Percentiles rank a stretch among this genome's conserved stretches.
These are phyloP conservation scores for Andrena cerasifolii DNA, from an alignment of 1,140 invertebrate species.

Conservation along the genomic window DNA sequence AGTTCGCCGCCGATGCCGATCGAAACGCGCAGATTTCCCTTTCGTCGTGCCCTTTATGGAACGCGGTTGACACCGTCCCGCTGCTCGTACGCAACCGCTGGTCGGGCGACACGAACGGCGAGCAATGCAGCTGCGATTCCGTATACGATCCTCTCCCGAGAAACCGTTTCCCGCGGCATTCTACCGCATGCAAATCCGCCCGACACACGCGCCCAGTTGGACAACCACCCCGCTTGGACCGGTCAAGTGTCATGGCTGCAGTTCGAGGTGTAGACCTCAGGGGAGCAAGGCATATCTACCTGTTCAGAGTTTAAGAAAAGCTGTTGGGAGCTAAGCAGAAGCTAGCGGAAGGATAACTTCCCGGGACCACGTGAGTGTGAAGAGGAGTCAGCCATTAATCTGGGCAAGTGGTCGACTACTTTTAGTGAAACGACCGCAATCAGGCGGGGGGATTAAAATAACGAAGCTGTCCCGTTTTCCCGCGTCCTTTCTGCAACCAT, in stretches of 20 bases:
- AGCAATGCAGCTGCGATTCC: conserved; percentile 41
- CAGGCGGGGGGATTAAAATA: conserved; percentile 10
- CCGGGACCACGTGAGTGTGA: too few species aligned
- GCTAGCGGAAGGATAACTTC: too few species aligned
- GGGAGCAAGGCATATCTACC: too few species aligned
- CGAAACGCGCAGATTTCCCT: conserved; percentile 42
- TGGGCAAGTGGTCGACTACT: background rate
- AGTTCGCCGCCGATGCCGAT: conserved; percentile 23
- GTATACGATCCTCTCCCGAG: conserved; percentile 24
- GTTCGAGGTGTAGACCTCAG: too few species aligned
- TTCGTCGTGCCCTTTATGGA: conserved; percentile 33
- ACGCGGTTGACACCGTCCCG: conserved; percentile 10
- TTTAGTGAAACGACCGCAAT: background rate
- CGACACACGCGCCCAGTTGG: too few species aligned
- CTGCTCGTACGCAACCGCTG: conserved; percentile 5
- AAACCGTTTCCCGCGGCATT: conserved; percentile 34
- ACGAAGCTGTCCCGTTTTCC: conserved; percentile 30
- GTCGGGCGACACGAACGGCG: background rate
- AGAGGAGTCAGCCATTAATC: too few species aligned
- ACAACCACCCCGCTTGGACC: too few species aligned
- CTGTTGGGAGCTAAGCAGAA: too few species aligned
- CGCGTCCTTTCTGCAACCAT: conserved; percentile 6
- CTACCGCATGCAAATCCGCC: conserved; percentile 25
- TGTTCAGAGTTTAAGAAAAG: too few species aligned
- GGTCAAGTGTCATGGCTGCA: too few species aligned